Percentiles rank a stretch among this genome's conserved stretches.
phyloP scores from a whole-genome alignment of 2,797 vertebrate species.

The Dermochelys coriacea region DNA sequence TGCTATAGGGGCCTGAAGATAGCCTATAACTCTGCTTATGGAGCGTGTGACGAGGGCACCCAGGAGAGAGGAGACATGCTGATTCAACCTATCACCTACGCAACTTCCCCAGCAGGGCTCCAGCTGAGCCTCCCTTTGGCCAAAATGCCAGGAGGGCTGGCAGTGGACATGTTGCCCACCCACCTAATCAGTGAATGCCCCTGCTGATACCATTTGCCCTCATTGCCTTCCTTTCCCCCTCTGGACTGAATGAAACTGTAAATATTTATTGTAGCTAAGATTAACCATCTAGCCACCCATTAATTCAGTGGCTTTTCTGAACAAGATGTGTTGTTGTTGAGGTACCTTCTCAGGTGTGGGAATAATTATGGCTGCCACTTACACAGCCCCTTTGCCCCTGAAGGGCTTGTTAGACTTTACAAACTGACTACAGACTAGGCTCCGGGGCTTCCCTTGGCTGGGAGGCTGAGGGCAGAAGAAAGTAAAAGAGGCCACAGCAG shows the following conservation, averaged over 20 bases:
- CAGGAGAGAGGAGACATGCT: not conserved
- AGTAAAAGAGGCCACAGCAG: not conserved
- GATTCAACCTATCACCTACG: not conserved
- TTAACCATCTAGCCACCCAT: conserved; percentile 48
- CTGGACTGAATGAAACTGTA: not conserved
- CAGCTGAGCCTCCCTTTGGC: not conserved
- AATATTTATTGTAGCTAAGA: not conserved
- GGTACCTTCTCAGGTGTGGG: conserved; percentile 14
- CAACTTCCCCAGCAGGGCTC: not conserved
- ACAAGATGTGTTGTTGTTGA: not conserved
- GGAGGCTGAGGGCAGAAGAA: conserved; percentile 42
- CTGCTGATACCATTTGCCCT: not conserved
- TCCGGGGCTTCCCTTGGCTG: conserved; percentile 48
- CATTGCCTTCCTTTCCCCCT: not conserved
- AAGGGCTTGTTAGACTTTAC: conserved; percentile 52
- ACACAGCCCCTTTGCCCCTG: conserved; percentile 54
- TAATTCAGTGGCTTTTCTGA: conserved; percentile 41
- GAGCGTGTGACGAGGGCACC: not conserved
- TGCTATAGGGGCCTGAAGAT: not conserved
- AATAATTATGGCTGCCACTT: not conserved
- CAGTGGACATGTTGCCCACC: not conserved
- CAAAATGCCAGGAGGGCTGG: not conserved
- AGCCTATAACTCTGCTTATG: not conserved
- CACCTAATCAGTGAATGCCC: not conserved
- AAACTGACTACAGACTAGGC: conserved; percentile 50